Evolutionary conservation across 2,113 vertebrate species (phyloP).

Genomic region (Aegithalos caudatus): DNA sequence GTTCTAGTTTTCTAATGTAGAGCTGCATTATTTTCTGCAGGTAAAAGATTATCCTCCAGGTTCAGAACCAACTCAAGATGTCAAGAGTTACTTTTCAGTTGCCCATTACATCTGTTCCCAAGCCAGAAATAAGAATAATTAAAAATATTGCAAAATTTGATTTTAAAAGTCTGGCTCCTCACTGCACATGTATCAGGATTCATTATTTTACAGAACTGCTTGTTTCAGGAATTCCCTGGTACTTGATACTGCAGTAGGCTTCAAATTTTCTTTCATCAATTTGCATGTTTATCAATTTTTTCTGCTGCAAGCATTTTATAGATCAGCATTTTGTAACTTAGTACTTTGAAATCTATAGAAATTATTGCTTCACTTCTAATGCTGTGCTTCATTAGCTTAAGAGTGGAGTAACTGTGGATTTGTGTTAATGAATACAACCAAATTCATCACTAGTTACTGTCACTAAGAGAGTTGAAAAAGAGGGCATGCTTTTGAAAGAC

Average conservation of each 20-base stretch:
- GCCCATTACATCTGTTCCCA: neutral
- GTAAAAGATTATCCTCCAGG: neutral
- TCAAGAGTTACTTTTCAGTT: neutral
- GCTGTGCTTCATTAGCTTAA: neutral
- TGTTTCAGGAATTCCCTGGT: neutral
- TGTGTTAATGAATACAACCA: neutral
- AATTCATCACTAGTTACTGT: neutral
- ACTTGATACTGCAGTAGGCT: neutral
- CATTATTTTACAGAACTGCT: neutral
- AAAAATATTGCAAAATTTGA: neutral
- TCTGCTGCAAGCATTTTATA: neutral
- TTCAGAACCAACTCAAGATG: neutral
- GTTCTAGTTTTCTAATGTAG: neutral
- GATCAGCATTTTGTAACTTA: neutral
- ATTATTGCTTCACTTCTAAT: neutral
- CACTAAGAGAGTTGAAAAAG: neutral
- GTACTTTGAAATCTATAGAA: neutral
- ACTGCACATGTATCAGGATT: neutral
- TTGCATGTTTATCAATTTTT: neutral
- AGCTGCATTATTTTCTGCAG: neutral
- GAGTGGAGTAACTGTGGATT: neutral
- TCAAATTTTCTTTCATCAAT: neutral
- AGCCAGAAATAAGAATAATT: neutral
- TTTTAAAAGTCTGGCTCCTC: neutral
- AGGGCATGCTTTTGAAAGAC: neutral